Evolutionary conservation across 2,113 vertebrate genomes (phyloP), one percentile per base, ranked within the genome.

Genomic region (Pitta sordida): DNA sequence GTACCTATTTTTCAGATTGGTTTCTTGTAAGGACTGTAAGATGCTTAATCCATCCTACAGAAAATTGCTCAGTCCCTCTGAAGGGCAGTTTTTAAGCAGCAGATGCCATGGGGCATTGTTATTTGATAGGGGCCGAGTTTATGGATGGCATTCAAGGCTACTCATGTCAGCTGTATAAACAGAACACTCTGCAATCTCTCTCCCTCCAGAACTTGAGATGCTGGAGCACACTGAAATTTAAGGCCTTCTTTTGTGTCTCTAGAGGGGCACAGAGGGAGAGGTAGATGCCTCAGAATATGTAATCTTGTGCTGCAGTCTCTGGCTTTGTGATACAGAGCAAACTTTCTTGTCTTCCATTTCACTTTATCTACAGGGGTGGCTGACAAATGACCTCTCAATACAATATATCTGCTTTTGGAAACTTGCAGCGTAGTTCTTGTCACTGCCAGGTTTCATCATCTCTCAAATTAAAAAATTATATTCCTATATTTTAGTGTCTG

Each of bases 391-490:
- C 67, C 55, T 56, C 88, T 76, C 87, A 83, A 81, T 83, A 85
- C 71, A 86, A 18, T 71, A 60, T 34, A 83, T 74, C 48, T 91
- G 16, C 88, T 83, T 91, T 73, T 53, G 85, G 87, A 84, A 94
- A 55, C 41, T n/a, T 82, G n/a, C 64, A 92, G 26, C 73, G 80
- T 62, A 84, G 81, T 95, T 93, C 59, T 80, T 95, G 93, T 86
- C 86, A 53, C 69, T 69, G 30, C 69, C 90, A 43, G 48, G 39
- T 78, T 92, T 75, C 80, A 52, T 83, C 70, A 79, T 89, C 85
- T 60, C 90, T 88, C 90, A 96, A 90, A 92, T 90, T 93, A 95
- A 94, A 97, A 91, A 74, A 92, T 91, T 49, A 48, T 91, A 65
- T 9, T 2, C 79, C 58, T 81, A 87, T 83, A 94, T 84, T 91